Base-by-base conservation (phyloP, 2,888 invertebrate species). In the Eristalis pertinax region DNA sequence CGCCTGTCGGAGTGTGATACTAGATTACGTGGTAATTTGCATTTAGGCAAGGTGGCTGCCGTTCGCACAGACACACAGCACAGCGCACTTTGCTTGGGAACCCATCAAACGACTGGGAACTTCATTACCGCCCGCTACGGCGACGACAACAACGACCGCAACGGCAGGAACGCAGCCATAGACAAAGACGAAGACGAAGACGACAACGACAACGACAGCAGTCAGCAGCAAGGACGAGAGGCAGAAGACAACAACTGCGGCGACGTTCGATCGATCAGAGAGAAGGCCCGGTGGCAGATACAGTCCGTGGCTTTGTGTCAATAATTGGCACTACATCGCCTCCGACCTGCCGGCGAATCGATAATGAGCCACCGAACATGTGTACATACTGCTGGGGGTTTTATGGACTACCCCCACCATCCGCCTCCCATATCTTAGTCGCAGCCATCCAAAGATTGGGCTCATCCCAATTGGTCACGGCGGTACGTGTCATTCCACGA, bases 311-410 rank as follows among this genome's bases (percentile, higher is more conserved):
- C 72, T 65, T 83, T 86, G 86, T 86, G 86, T 86, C 86, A 86
- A 86, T 86, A 86, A 86, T 86, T 86, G 86, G 86, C 86, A 86
- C 86, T 83, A 74, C 62, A 70, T 83, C 74, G 74, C 74, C 62
- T 50, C 74, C 74, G 68, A 60, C 68, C 68, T 83, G 83, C 75
- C 78, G 78, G 78, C 78, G 79, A 83, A 83, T 86, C 83, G 86
- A 86, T 86, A 86, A 86, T 86, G 86, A 86, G 78, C 83, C 86
- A 43, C 74, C 56, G 86, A 83, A 86, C 86, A 86, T 86, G 78
- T 86, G 86, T 86, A 50, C 50, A 50, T 50, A 78, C 74, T 35
- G 78, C 64, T 70, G 72, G 62, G 70, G 78, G 74, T 83, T 83
- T 79, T 83, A 83, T 86, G 67, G 78, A 10, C 38, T 15, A 41